Evolutionary conservation across 2,113 vertebrate species (phyloP), one percentile per base, ranked within the genome.

Genomic region (Amphiprion percula): DNA sequence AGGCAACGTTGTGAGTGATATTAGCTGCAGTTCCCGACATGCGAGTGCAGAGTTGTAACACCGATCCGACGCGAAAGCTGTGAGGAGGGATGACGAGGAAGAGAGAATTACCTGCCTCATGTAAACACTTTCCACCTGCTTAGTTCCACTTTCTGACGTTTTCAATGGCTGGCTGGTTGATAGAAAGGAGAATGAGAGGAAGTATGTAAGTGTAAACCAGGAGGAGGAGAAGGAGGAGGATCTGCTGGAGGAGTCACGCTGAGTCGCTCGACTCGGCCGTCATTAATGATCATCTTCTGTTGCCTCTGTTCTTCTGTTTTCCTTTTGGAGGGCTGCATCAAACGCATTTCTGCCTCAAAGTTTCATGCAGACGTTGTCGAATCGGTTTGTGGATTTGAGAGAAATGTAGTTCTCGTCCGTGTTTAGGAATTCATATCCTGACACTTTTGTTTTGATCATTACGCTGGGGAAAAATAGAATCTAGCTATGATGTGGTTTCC

Each of bases 281-380:
- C 47, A 66, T 66, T 52, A 66, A 66, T 37, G 63, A 52, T 66
- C 47, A 37, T 28, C 28, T 47, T 50, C 63, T 66, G 63, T 15
- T 19, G 19, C 33, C 33, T 37, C 33, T 1, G 33, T 37, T 37
- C 33, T 9, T 37, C 7, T 37, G 33, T 37, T 37, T 37, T 37
- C 33, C 33, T 37, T 9, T 8, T 52, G 47, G 47, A 28, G 33
- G 63, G 64, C 64, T 66, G 47, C 63, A 23, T 33, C 64, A 23
- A 10, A 49, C 44, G 5, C 63, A 52, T 16, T 66, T 52, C 63
- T 37, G 33, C 33, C 8, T 37, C 33, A 37, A 37, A 37, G 33
- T 37, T 37, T 37, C 33, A 37, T 37, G 33, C 8, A 37, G 33
- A 37, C 9, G 33, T 9, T 37, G 33, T 37, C 7, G 33, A 37